Base-by-base conservation (phyloP, 2,888 invertebrate species). In the Malacosoma neustria region DNA sequence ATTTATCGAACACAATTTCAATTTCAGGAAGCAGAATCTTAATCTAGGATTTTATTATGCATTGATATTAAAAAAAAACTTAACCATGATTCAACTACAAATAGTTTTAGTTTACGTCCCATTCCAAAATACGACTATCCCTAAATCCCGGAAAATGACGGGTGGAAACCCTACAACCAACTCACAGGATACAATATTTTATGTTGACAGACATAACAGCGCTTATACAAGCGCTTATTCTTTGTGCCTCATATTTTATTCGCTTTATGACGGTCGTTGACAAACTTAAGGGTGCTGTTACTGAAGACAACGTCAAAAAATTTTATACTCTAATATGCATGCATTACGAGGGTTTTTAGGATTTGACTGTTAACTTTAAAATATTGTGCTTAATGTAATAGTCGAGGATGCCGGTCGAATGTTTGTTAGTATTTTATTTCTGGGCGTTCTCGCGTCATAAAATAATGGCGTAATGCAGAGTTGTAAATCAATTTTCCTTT, bases 171-270 rank as follows among this genome's bases (percentile, higher is more conserved):
- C 39, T 39, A 39, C 11, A 13, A 13, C 35, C 15, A 14, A 33
- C 33, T 39, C 65, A 67, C 81, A 84, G 84, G 84, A 84, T 84
- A 80, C 80, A 77, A 85, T 84, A 84, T 84, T 82, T 84, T 79
- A 85, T 68, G 80, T 80, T 82, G 85, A 84, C 84, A 84, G 85
- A 82, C 81, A 75, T 81, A 81, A 82, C 81, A 82, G 72, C 79
- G 75, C 77, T 82, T 84, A 84, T 77, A 77, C 80, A 75, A 82
- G 67, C 84, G 76, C 79, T 85, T 82, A 84, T 84, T 84, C 84
- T 84, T 85, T 81, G 82, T 80, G 81, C 74, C 76, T 73, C 82
- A 81, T 85, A 84, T 84, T 84, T 85, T 85, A 84, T 84, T 81
- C 80, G 80, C 79, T 85, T 84, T 84, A 84, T 84, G 84, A 85